Conservation (phyloP, 2,888 invertebrate species). For the Monopis laevigella region DNA sequence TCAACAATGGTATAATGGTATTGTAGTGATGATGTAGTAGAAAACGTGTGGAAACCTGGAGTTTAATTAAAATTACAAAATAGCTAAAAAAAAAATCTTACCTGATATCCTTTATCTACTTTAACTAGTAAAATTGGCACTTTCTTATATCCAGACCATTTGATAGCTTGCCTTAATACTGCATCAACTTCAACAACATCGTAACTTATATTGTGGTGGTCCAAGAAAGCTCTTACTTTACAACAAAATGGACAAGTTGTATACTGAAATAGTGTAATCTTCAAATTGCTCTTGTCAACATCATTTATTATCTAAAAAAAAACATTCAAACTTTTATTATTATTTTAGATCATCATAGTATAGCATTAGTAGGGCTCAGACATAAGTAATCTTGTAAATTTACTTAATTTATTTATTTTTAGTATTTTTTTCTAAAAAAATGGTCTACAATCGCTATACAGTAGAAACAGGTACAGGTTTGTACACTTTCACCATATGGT, state of each 20-base stretch:
- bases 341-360: no score
- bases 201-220: slow-evolving; percentile 93
- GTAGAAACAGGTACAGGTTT: no score
- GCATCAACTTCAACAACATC: slow-evolving; percentile 98
- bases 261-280: slow-evolving; percentile 93
- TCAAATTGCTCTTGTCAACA: slow-evolving; percentile 72
- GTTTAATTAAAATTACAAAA: slow-evolving; percentile 1
- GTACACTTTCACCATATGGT: no score
- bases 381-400: no score
- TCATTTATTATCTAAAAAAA: slow-evolving; percentile 70
- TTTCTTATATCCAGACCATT: slow-evolving; percentile 94
- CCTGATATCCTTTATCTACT: slow-evolving; percentile 76
- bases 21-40: no score
- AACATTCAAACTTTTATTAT: no score
- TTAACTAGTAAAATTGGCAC: slow-evolving; percentile 90
- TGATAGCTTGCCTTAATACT: slow-evolving; percentile 87
- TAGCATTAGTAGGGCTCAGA: no score
- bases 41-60: no score
- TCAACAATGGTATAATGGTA: no score
- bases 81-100: slow-evolving; percentile 26
- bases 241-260: slow-evolving; percentile 98
- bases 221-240: slow-evolving; percentile 90
- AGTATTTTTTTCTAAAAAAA: no score
- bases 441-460: no score
- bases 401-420: no score